These are phyloP conservation scores for Scaptomyza reducta DNA, from an alignment of 2,888 invertebrate genomes.

Conservation along the genomic window DNA sequence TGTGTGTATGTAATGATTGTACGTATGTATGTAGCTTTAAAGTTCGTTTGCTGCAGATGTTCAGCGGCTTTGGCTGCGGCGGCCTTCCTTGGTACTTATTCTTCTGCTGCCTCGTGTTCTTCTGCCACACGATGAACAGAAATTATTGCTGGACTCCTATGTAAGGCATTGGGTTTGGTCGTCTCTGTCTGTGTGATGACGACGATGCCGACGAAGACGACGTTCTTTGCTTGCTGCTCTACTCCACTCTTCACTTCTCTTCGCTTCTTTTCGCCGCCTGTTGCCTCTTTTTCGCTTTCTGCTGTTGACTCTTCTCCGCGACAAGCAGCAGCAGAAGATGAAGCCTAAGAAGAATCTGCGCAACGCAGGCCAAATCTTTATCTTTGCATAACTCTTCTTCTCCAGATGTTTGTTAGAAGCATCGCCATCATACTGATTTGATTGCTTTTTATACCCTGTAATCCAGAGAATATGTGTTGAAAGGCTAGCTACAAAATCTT, in stretches of 20 bases:
- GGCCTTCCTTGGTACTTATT: slow-evolving; percentile 38
- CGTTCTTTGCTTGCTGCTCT: neutral
- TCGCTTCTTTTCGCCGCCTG: neutral
- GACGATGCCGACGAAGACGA: neutral
- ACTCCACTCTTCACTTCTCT: neutral
- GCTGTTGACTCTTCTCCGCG: slow-evolving; percentile 9
- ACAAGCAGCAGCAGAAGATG: neutral
- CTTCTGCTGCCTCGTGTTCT: slow-evolving; percentile 9
- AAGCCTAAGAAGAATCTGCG: neutral
- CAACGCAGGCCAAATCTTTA: slow-evolving; percentile 2
- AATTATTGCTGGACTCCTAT: slow-evolving; percentile 49
- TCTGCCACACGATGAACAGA: slow-evolving; percentile 38
- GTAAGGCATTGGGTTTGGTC: slow-evolving; percentile 74
- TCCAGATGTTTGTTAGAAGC: slow-evolving; percentile 24
- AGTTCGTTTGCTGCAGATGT: slow-evolving; percentile 54
- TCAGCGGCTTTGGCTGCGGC: slow-evolving; percentile 17
- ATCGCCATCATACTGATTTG: neutral
- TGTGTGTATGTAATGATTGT: neutral
- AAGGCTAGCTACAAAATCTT: neutral
- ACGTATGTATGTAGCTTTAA: slow-evolving; percentile 26
- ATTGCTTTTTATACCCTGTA: slow-evolving; percentile 23
- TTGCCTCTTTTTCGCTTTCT: slow-evolving; percentile 52
- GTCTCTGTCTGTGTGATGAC: neutral
- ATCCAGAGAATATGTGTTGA: neutral
- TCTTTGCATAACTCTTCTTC: neutral